These are phyloP conservation scores for Merluccius polli DNA, from an alignment of 2,797 vertebrate genomes.

Conservation along the genomic window DNA sequence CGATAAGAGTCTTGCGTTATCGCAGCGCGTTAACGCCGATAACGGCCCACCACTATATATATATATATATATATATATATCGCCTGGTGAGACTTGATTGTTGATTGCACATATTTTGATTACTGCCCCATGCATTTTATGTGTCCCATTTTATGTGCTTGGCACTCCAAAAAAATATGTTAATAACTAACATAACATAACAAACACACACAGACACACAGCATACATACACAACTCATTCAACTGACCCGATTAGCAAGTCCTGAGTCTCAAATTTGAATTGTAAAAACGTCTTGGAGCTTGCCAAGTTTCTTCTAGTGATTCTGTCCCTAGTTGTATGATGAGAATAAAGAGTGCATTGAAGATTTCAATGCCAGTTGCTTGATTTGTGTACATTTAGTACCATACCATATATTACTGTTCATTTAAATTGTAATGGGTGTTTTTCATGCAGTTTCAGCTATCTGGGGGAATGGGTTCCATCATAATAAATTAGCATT, in stretches of 20 bases:
- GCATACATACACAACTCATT: background rate
- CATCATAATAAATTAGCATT: background rate
- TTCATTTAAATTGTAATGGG: too few species aligned
- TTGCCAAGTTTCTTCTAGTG: background rate
- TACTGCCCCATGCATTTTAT: background rate
- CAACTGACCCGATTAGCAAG: background rate
- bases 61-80: background rate
- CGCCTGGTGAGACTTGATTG: background rate
- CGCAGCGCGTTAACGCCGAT: too few species aligned
- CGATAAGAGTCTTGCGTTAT: too few species aligned
- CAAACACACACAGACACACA: background rate
- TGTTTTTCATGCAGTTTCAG: too few species aligned
- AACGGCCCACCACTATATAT: too few species aligned
- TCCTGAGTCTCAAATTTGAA: background rate
- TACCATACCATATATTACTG: too few species aligned
- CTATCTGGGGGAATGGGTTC: background rate
- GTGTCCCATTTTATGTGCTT: background rate
- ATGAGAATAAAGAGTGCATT: too few species aligned
- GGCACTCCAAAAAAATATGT: background rate
- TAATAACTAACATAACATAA: background rate
- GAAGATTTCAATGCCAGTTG: too few species aligned
- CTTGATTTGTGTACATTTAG: too few species aligned
- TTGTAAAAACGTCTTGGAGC: background rate
- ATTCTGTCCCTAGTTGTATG: background rate
- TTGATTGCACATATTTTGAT: conserved; percentile 4